These are phyloP conservation scores for Episyrphus balteatus DNA, from an alignment of 1,140 invertebrate genomes.

Conservation along the genomic window DNA sequence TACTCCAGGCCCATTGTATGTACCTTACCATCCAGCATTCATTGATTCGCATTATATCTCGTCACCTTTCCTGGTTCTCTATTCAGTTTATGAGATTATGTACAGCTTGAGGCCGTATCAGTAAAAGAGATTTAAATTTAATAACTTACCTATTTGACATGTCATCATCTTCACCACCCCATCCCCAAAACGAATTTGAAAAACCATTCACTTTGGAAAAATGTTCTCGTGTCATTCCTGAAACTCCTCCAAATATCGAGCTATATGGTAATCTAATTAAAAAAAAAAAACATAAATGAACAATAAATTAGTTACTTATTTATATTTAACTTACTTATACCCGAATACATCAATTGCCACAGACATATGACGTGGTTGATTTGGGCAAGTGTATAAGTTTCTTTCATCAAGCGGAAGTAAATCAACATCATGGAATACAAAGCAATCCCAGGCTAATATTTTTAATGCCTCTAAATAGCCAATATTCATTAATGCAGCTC, in stretches of 20 bases:
- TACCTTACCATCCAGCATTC: too few species aligned
- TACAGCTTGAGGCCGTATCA: too few species aligned
- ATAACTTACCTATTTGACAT: constrained; percentile 62
- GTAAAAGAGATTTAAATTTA: not conserved
- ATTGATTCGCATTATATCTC: too few species aligned
- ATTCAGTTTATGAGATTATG: too few species aligned
- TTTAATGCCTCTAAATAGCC: constrained; percentile 80
- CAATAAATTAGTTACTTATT: too few species aligned
- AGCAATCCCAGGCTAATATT: constrained; percentile 70
- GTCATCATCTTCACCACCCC: constrained; percentile 89
- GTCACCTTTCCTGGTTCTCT: too few species aligned
- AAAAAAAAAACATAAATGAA: constrained; percentile 1
- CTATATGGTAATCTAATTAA: constrained; percentile 67
- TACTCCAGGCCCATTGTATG: too few species aligned
- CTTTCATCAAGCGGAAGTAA: constrained; percentile 83
- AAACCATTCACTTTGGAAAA: constrained; percentile 79
- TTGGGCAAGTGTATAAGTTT: constrained; percentile 83
- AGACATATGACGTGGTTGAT: constrained; percentile 88
- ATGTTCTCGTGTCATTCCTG: constrained; percentile 69
- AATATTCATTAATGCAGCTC: constrained; percentile 91
- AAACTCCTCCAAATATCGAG: constrained; percentile 82
- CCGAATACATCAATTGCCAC: constrained; percentile 83
- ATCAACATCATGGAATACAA: constrained; percentile 94
- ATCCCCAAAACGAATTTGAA: constrained; percentile 86
- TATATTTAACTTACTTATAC: constrained; percentile 65